Conservation (phyloP, 2,888 invertebrate species). For the Drosophila colorata region DNA sequence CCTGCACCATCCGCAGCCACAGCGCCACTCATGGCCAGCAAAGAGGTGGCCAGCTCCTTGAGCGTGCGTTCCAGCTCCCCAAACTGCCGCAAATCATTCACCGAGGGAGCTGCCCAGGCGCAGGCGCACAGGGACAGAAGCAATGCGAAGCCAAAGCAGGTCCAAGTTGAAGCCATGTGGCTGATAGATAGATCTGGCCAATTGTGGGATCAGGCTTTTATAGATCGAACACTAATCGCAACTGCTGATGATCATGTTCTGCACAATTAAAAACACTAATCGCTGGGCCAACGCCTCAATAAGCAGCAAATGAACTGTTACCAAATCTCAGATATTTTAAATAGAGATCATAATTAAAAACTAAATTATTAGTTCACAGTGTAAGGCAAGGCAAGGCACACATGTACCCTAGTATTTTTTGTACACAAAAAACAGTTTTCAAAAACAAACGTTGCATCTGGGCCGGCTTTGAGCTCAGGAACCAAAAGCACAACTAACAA, state of each 20-base stretch:
- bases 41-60: slow-evolving; percentile 64
- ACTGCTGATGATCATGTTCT: slow-evolving; percentile 12
- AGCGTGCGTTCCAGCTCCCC: slow-evolving; percentile 59
- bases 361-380: too few relatives aligned
- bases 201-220: slow-evolving; percentile 12
- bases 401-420: too few relatives aligned
- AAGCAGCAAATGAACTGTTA: slow-evolving; percentile 50
- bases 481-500: too few relatives aligned
- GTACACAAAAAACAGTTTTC: too few relatives aligned
- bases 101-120: slow-evolving; percentile 52
- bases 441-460: too few relatives aligned
- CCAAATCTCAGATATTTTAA: slow-evolving; percentile 4
- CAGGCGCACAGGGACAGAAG: slow-evolving; percentile 24
- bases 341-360: neutral
- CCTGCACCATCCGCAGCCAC: neutral
- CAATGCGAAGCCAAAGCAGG: slow-evolving; percentile 16
- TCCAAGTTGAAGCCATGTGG: slow-evolving; percentile 39
- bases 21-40: slow-evolving; percentile 54
- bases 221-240: slow-evolving; percentile 17
- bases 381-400: too few relatives aligned
- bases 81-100: slow-evolving; percentile 48
- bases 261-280: slow-evolving; percentile 56
- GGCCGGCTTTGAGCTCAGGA: too few relatives aligned
- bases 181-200: neutral
- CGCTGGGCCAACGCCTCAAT: slow-evolving; percentile 28